A percentile compares a stretch with the other conserved stretches of the same genome.
These are phyloP conservation scores for Drosophila nigrodunni DNA, from an alignment of 1,140 invertebrate species.

Conservation along the genomic window DNA sequence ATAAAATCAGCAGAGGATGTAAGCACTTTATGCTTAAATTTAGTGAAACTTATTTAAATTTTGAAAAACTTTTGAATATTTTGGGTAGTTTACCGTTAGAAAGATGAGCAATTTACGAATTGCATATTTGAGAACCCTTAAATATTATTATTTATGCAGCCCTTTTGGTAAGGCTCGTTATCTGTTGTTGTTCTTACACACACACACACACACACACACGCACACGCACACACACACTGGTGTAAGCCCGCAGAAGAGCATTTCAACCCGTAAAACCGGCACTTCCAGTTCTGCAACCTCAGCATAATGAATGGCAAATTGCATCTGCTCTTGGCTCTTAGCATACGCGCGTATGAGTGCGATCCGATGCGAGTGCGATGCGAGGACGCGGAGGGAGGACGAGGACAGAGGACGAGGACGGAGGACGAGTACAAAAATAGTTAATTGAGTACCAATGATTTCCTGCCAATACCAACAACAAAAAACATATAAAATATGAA, in stretches of 20 bases:
- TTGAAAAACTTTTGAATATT: neutral
- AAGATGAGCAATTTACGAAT: neutral
- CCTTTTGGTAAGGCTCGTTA: slow-evolving; percentile 9
- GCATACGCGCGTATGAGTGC: slow-evolving; percentile 19
- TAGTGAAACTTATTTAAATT: too few relatives aligned
- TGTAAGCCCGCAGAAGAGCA: slow-evolving; percentile 7
- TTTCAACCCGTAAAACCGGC: slow-evolving; percentile 38
- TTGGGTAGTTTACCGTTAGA: neutral
- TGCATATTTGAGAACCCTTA: slow-evolving; percentile 6
- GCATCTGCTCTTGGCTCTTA: slow-evolving; percentile 39
- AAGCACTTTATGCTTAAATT: too few relatives aligned
- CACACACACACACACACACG: neutral
- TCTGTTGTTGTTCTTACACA: slow-evolving; percentile 19
- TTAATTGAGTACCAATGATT: slow-evolving; percentile 36
- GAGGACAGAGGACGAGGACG: neutral
- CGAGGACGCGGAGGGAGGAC: neutral
- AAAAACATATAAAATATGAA: neutral
- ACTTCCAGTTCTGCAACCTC: slow-evolving; percentile 37
- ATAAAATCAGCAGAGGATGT: too few relatives aligned
- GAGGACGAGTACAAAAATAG: slow-evolving; percentile 18
- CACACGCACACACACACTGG: neutral
- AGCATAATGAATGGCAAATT: slow-evolving; percentile 42
- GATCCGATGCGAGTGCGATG: neutral
- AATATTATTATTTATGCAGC: neutral
- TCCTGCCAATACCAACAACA: slow-evolving; percentile 4